Base-by-base conservation (phyloP, 2,113 vertebrate genomes). In the Parotia lawesii region DNA sequence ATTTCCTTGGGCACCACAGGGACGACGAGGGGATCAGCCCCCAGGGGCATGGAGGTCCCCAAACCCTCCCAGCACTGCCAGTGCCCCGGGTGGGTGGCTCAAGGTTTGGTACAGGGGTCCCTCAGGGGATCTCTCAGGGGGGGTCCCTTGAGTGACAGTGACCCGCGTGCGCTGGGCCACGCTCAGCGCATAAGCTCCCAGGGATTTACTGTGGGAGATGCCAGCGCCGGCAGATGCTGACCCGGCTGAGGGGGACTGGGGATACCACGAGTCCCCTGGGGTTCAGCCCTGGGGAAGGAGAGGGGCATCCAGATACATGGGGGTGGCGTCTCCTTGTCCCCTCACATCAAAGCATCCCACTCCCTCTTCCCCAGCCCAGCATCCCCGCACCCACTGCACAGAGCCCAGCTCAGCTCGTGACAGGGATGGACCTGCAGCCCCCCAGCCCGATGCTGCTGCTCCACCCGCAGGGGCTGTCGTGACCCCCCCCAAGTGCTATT, bases 191-290 rank as follows among this genome's bases (percentile, higher is more conserved):
- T 66, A 5, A 50, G 50, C 37, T 72, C 45, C 57, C 75, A 16
- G 51, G 77, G 45, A 81, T 60, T 81, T 15, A 10, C 38, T 8
- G 53, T 2, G 2, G 69, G 69, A 74, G 9, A 10, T 2, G 11
- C 75, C 67, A 5, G 50, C 23, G 2, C 65, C 5, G 1, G 45
- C 40, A 47, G 29, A 4, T 7, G 14, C 67, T 72, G 67, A 44
- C 44, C 51, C 3, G 0, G 37, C n/a, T 28, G 3, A 2, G 6
- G 9, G 14, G 22, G 15, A 5, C 37, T 45, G 33, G 7, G 38
- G 45, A 53, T 7, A 38, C 76, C 86, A 37, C 4, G 8, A 42
- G 11, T 3, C 6, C 29, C 50, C 42, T 3, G 11, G 40, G 18
- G 12, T n/a, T 24, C 40, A 56, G 50, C 42, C 35, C 25, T 6